These are phyloP conservation scores for Chromis chromis DNA, from an alignment of 2,797 vertebrate genomes.

Conservation along the genomic window DNA sequence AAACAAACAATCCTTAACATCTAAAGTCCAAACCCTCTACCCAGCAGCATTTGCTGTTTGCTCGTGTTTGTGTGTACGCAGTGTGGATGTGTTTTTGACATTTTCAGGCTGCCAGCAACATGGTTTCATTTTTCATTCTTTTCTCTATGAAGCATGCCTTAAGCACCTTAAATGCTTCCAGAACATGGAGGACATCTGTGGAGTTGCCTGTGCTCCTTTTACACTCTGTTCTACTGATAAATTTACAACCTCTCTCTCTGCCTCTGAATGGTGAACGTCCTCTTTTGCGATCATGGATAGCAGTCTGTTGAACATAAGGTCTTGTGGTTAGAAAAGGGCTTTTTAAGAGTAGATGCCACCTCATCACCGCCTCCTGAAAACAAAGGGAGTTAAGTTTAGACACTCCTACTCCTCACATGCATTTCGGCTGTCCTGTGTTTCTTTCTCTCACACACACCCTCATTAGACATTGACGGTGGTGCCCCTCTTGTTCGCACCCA, in stretches of 20 bases:
- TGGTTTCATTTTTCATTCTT: background rate
- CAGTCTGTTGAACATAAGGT: constrained; percentile 46
- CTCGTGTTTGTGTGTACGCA: background rate
- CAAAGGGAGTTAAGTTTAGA: constrained; percentile 56
- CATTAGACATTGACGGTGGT: constrained; percentile 55
- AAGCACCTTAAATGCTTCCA: background rate
- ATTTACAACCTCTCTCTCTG: constrained; percentile 9
- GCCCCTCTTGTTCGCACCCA: constrained; percentile 54
- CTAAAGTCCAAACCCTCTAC: background rate
- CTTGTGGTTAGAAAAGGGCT: constrained; percentile 47
- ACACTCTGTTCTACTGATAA: constrained; percentile 5
- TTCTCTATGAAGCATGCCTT: background rate
- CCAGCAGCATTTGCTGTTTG: constrained; percentile 4
- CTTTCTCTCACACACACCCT: constrained; percentile 36
- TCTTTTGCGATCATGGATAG: constrained; percentile 44
- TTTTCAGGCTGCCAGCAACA: constrained; percentile 18
- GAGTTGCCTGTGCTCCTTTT: background rate
- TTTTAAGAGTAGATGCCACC: constrained; percentile 39
- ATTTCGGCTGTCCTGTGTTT: constrained; percentile 41
- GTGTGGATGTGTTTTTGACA: constrained; percentile 1
- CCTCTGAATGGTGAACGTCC: constrained; percentile 41
- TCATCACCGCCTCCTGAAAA: constrained; percentile 55
- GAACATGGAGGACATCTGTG: background rate
- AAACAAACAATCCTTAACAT: background rate
- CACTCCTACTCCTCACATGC: constrained; percentile 54